A percentile compares a stretch with the other conserved stretches of the same genome.
These are phyloP conservation scores for Antheraea assamensis DNA, from an alignment of 2,888 invertebrate genomes.

Conservation along the genomic window DNA sequence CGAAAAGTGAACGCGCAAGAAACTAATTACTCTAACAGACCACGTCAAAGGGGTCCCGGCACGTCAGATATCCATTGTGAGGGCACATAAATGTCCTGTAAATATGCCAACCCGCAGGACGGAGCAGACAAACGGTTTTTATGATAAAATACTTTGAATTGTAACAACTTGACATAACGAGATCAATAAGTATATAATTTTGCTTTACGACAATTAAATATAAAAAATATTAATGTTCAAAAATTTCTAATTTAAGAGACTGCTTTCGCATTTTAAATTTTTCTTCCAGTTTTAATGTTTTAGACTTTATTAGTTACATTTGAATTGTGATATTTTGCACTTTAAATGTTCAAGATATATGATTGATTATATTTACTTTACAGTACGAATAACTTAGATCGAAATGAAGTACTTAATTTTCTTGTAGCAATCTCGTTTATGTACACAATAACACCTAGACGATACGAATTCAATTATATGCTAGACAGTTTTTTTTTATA, in stretches of 20 bases:
- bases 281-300: not conserved
- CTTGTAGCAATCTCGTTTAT: not conserved
- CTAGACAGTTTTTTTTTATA: not conserved
- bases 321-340: not conserved
- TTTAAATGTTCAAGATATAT: no score
- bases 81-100: constrained; percentile 42
- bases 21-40: constrained; percentile 55
- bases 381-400: not conserved
- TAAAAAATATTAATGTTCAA: not conserved
- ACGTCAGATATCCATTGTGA: constrained; percentile 51
- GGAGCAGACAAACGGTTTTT: constrained; percentile 40
- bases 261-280: not conserved
- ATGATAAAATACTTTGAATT: constrained; percentile 34
- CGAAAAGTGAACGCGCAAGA: constrained; percentile 38
- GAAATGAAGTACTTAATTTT: not conserved
- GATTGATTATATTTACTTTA: not conserved
- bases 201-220: not conserved
- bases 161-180: constrained; percentile 34
- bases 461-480: not conserved
- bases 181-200: constrained; percentile 33
- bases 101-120: constrained; percentile 24
- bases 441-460: not conserved
- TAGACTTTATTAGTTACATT: not conserved
- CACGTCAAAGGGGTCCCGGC: constrained; percentile 49
- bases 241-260: not conserved